Evolutionary conservation across 2,888 invertebrate genomes (phyloP).

Genomic region (Trachelus stipa): DNA sequence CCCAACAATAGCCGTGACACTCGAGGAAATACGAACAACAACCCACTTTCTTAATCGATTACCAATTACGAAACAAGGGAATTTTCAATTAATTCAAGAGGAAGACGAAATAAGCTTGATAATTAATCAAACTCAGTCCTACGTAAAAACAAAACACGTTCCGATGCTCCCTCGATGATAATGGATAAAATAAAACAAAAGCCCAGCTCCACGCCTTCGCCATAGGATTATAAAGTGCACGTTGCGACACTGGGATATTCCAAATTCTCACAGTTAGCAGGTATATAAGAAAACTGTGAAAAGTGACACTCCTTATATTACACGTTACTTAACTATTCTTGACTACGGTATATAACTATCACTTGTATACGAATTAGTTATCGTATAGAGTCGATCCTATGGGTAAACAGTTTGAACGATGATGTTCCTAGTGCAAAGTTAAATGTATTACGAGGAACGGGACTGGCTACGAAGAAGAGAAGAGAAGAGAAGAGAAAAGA

Average conservation of each 20-base stretch:
- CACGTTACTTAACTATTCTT: not conserved
- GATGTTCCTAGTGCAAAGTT: not conserved
- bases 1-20: not conserved
- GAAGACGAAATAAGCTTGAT: not conserved
- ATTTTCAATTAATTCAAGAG: not conserved
- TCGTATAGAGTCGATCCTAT: not conserved
- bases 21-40: not conserved
- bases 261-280: not conserved
- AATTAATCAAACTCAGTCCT: not conserved
- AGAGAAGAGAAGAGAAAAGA: constrained; percentile 22
- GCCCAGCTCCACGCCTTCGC: not conserved
- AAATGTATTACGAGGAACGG: constrained; percentile 16
- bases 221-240: not conserved
- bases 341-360: not conserved
- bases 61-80: not conserved
- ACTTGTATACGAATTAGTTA: not conserved
- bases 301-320: not conserved
- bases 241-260: not conserved
- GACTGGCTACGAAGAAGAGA: constrained; percentile 27
- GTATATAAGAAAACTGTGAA: not conserved
- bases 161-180: not conserved
- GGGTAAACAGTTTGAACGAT: not conserved
- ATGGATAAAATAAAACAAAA: not conserved
- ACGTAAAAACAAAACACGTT: not conserved
- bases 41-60: not conserved